Conservation (phyloP, 2,797 vertebrate species). For the Myoxocephalus aenaeus region DNA sequence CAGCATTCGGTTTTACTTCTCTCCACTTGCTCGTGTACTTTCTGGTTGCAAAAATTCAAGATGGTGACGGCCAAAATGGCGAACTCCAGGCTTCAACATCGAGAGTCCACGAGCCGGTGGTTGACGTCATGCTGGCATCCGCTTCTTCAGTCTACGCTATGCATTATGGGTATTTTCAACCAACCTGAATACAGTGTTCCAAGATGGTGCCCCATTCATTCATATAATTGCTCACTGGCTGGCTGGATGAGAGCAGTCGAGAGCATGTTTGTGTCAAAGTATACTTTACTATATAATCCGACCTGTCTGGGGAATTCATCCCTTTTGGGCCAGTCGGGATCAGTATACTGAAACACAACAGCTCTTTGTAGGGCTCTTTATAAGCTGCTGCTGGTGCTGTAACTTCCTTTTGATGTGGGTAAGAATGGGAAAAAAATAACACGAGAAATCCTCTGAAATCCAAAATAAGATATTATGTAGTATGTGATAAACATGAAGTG, state of each 20-base stretch:
- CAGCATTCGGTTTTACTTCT: background rate
- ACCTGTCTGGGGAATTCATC: background rate
- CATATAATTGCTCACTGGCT: background rate
- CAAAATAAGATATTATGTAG: no score
- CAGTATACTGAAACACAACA: background rate
- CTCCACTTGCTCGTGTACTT: background rate
- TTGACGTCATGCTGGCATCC: background rate
- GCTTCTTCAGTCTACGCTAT: background rate
- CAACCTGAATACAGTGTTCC: background rate
- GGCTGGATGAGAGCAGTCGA: background rate
- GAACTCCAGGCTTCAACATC: background rate
- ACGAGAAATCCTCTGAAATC: background rate
- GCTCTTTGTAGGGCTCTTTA: background rate
- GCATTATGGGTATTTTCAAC: background rate
- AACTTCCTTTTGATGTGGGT: background rate
- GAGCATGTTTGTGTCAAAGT: background rate
- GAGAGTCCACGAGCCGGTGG: background rate
- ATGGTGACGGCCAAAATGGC: background rate
- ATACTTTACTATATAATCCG: background rate
- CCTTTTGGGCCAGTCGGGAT: background rate
- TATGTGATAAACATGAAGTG: background rate
- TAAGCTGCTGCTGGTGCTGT: conserved; percentile 6
- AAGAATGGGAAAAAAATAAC: background rate
- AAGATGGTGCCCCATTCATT: background rate
- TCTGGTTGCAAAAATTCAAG: background rate